These are phyloP conservation scores for Drosophila ananassae DNA, from an alignment of 1,140 invertebrate species.

Conservation along the genomic window DNA sequence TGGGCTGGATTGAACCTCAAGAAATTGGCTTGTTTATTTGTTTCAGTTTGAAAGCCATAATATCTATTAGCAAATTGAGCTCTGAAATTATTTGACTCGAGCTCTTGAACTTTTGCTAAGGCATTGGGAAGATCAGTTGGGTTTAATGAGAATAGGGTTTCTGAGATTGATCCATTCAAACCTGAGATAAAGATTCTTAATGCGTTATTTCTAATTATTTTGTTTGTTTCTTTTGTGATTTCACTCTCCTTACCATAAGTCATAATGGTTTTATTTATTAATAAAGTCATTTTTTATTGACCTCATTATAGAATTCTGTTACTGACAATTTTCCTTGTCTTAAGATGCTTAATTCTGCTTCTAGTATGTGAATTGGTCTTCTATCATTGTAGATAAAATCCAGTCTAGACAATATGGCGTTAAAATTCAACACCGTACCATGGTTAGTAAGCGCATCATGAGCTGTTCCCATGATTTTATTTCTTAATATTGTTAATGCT, in stretches of 20 bases:
- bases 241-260: background rate
- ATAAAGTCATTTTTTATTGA: slow-evolving; percentile 13
- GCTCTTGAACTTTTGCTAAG: background rate
- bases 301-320: background rate
- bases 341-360: too few relatives aligned
- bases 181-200: slow-evolving; percentile 6
- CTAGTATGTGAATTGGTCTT: too few relatives aligned
- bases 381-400: too few relatives aligned
- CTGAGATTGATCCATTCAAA: background rate
- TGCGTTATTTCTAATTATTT: slow-evolving; percentile 3
- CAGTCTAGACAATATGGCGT: slow-evolving; percentile 1
- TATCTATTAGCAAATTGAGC: background rate
- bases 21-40: background rate
- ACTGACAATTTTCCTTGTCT: too few relatives aligned
- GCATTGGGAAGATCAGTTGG: background rate
- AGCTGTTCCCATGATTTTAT: slow-evolving; percentile 2
- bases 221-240: slow-evolving; percentile 7
- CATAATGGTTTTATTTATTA: background rate
- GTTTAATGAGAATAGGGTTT: background rate
- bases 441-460: slow-evolving; percentile 3
- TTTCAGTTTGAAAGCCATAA: background rate
- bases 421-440: background rate
- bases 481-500: slow-evolving; percentile 3
- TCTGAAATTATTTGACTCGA: background rate
- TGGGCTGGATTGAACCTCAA: slow-evolving; percentile 2